Evolutionary conservation across 1,140 invertebrate species (phyloP).

Genomic region (Episyrphus balteatus): DNA sequence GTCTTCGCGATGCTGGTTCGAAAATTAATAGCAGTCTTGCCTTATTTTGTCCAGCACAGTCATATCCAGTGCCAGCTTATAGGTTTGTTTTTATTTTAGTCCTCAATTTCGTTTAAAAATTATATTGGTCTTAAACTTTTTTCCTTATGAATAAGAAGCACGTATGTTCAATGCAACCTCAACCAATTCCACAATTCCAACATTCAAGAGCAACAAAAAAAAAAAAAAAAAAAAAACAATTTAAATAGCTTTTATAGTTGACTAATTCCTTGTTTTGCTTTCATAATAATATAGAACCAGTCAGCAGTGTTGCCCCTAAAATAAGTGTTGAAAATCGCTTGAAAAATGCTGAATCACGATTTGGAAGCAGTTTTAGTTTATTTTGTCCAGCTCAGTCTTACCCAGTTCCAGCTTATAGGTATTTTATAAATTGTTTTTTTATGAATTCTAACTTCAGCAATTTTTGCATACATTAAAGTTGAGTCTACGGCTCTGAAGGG

Average conservation of each 20-base stretch:
- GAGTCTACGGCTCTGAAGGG: too few relatives aligned
- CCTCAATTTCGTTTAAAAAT: conserved; percentile 13
- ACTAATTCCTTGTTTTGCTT: neutral
- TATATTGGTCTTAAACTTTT: conserved; percentile 8
- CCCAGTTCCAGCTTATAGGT: conserved; percentile 47
- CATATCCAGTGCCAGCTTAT: conserved; percentile 47
- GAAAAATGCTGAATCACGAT: conserved; percentile 38
- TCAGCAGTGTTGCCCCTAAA: conserved; percentile 57
- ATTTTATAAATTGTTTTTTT: conserved; percentile 36
- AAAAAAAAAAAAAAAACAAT: too few relatives aligned
- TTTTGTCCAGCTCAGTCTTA: conserved; percentile 50
- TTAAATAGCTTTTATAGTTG: conserved; percentile 13
- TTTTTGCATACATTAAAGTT: too few relatives aligned
- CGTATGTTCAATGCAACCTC: neutral
- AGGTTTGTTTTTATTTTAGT: conserved; percentile 38
- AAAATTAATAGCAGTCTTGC: conserved; percentile 33
- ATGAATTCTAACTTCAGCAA: too few relatives aligned
- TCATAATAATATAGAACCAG: conserved; percentile 45
- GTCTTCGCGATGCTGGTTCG: conserved; percentile 47
- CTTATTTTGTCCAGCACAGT: conserved; percentile 49
- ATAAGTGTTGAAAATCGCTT: conserved; percentile 47
- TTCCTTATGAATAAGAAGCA: neutral
- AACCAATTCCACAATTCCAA: neutral
- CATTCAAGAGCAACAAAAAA: neutral
- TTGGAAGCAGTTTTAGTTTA: conserved; percentile 37